Base-by-base conservation (phyloP, 2,888 invertebrate genomes). In the Rotaria socialis region DNA sequence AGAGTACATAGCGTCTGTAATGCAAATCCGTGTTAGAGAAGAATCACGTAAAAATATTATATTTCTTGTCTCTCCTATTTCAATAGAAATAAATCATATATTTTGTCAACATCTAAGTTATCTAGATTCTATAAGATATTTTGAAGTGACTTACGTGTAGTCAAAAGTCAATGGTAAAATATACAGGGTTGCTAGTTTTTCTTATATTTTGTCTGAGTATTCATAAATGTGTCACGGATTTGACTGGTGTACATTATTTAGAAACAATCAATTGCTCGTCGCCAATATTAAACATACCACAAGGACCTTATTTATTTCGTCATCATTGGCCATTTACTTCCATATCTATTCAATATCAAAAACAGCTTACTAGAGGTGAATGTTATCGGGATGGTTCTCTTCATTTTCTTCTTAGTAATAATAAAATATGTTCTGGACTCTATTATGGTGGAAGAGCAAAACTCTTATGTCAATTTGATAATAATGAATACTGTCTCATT, bases 291-390 rank as follows among this genome's bases (percentile, higher is more conserved):
- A 7, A 35, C 19, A 35, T 67, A 4, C 19, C 67, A 16, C 35
- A 67, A 19, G 67, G 67, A 19, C 67, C 67, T 67, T 67, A 67
- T 35, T 10, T 67, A 67, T 35, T 67, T 41, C 35, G 35, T 67
- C 67, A 67, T 19, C 67, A 67, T 67, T 67, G 67, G 67, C 67
- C 67, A 8, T 67, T 67, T 67, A 67, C 41, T 35, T 67, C 67
- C n/a, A 67, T 67, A 35, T 19, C 67, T 35, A 67, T 67, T 35
- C 16, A 35, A 5, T 67, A 67, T 35, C 19, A 67, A 67, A 67
- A 16, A 19, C 67, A 67, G 19, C 3, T 19, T 6, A 35, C 35
- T 41, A 14, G 16, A 67, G 67, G 67, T 35, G 27, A 7, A 35
- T 67, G 67, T 7, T 67, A 67, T 67, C 67, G 67, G 19, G 35